Evolutionary conservation across 1,140 invertebrate species (phyloP).

Genomic region (Capitella teleta): DNA sequence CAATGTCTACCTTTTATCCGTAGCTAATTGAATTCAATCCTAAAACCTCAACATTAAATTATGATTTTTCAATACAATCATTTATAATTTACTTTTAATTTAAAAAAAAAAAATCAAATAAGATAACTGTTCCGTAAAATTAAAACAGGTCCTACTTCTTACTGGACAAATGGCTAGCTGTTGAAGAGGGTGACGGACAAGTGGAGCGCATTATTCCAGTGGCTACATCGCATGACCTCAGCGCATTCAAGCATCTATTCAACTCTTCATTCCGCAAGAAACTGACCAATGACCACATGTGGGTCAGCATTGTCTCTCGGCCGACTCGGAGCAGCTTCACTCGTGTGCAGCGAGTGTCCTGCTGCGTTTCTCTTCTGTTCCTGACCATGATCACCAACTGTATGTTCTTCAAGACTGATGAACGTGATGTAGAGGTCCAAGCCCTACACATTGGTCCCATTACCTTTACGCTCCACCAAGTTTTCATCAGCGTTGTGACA

Average conservation of each 20-base stretch:
- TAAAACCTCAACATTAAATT: too few relatives aligned
- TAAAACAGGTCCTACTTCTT: constrained; percentile 35
- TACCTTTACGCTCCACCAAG: constrained; percentile 24
- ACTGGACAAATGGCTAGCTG: constrained; percentile 37
- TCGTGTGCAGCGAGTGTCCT: constrained; percentile 39
- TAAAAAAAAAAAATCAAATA: too few relatives aligned
- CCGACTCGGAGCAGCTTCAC: constrained; percentile 40
- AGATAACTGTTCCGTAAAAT: too few relatives aligned
- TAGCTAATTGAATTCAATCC: too few relatives aligned
- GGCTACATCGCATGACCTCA: constrained; percentile 35
- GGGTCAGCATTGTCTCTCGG: constrained; percentile 39
- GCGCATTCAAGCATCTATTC: constrained; percentile 41
- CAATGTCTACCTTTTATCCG: too few relatives aligned
- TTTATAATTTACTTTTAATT: too few relatives aligned
- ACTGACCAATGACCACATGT: constrained; percentile 40
- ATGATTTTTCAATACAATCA: too few relatives aligned
- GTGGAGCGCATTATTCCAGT: constrained; percentile 40
- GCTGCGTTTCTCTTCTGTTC: constrained; percentile 39
- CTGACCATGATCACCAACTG: constrained; percentile 43
- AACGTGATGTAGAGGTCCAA: constrained; percentile 1
- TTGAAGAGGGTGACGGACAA: constrained; percentile 41
- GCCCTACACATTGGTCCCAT: constrained; percentile 24
- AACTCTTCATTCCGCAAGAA: constrained; percentile 40
- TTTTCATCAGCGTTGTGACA: constrained; percentile 32
- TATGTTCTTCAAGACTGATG: constrained; percentile 37